Conservation (phyloP, 35 echinoderm and acorn worm species). For the Amphiura filiformis region DNA sequence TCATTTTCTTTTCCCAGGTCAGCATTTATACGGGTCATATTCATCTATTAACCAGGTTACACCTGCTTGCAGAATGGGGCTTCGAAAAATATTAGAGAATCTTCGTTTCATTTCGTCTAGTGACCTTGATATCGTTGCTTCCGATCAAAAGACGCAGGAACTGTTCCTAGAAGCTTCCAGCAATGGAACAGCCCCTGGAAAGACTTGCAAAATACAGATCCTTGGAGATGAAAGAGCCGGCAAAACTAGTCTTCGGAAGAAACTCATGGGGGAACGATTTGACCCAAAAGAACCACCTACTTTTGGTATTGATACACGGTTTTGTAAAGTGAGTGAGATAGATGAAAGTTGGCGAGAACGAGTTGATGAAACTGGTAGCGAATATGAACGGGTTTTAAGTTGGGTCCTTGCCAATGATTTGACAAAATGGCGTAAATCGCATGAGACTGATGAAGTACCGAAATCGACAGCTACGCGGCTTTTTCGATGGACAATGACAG, state of each 20-base stretch:
- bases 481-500: not conserved
- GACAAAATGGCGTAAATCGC: not conserved
- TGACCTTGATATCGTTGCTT: not conserved
- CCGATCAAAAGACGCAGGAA: not conserved
- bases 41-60: too few relatives aligned
- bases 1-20: too few relatives aligned
- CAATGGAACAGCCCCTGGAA: not conserved
- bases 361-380: not conserved
- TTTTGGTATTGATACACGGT: not conserved
- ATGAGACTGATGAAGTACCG: not conserved
- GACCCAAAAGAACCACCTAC: not conserved
- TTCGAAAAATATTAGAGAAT: not conserved
- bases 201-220: not conserved
- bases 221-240: conserved; percentile 1
- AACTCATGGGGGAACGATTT: not conserved
- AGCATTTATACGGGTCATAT: too few relatives aligned
- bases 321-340: not conserved
- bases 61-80: too few relatives aligned
- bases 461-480: not conserved
- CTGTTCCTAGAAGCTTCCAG: not conserved
- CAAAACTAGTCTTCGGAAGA: not conserved
- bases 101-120: not conserved
- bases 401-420: not conserved
- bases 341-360: not conserved
- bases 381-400: not conserved